Evolutionary conservation across 2,113 vertebrate genomes (phyloP).

Genomic region (Sporophila hypoxantha): DNA sequence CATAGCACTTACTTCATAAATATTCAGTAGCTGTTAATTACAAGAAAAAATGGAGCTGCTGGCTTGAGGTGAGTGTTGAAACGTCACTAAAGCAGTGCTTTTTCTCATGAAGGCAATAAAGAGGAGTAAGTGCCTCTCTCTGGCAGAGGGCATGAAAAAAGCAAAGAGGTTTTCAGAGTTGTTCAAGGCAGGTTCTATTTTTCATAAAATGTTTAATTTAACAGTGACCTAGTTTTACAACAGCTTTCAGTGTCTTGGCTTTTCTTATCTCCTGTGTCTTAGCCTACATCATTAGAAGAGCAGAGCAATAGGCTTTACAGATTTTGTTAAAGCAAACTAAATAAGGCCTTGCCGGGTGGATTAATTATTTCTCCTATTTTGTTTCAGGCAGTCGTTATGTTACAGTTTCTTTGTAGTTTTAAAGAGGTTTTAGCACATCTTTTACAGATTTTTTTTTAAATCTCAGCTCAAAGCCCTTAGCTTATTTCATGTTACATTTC

Average conservation of each 20-base stretch:
- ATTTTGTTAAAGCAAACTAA: constrained; percentile 19
- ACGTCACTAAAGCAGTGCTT: not conserved
- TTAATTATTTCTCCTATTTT: constrained; percentile 25
- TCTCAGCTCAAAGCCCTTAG: not conserved
- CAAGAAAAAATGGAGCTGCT: not conserved
- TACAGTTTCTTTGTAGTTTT: constrained; percentile 2
- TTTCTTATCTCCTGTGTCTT: constrained; percentile 40
- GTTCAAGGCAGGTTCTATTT: constrained; percentile 21
- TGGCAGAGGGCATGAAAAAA: not conserved
- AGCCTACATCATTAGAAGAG: constrained; percentile 38
- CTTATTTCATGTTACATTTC: not conserved
- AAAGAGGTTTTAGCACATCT: not conserved
- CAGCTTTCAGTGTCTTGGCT: constrained; percentile 22
- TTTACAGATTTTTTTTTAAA: not conserved
- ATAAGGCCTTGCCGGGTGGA: not conserved
- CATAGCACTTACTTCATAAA: not conserved
- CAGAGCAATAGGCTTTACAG: constrained; percentile 21
- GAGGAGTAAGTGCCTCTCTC: not conserved
- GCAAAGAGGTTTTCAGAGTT: constrained; percentile 7
- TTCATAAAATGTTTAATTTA: constrained; percentile 56
- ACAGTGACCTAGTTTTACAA: constrained; percentile 48
- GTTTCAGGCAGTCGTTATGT: not conserved
- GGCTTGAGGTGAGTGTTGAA: not conserved
- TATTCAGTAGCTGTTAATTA: constrained; percentile 40
- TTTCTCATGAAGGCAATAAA: not conserved